A percentile compares a stretch with the other conserved stretches of the same genome.
phyloP scores from a whole-genome alignment of 1,140 invertebrate species.

The Pseudomyrmex dendroicus region DNA sequence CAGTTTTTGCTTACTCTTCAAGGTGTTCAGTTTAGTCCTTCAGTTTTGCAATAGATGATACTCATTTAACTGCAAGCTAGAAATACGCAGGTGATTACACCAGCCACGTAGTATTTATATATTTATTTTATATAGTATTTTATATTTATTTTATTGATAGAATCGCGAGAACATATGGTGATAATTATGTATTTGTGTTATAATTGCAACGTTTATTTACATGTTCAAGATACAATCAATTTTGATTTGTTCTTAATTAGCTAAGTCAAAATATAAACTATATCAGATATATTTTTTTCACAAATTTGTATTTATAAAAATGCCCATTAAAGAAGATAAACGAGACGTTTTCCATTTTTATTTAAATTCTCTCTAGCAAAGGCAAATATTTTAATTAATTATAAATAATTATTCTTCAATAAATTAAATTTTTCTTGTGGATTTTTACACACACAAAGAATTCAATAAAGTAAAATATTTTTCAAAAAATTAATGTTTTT shows the following conservation, averaged over 20 bases:
- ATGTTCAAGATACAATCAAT: background rate
- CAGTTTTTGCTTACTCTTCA: background rate
- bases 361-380: too few species aligned
- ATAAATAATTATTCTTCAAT: background rate
- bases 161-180: background rate
- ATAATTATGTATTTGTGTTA: background rate
- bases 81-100: background rate
- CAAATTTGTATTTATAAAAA: background rate
- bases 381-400: background rate
- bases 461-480: background rate
- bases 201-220: background rate
- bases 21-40: background rate
- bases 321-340: background rate
- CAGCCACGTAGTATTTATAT: conserved; percentile 16
- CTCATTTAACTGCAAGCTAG: conserved; percentile 15
- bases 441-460: background rate
- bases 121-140: background rate
- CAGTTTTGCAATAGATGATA: conserved; percentile 5
- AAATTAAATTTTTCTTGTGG: conserved; percentile 12
- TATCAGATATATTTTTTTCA: conserved; percentile 9
- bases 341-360: background rate
- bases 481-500: conserved; percentile 1
- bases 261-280: background rate
- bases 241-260: background rate
- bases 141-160: background rate